These are phyloP conservation scores for Crax fasciolata DNA, from an alignment of 2,797 vertebrate species.

Conservation along the genomic window DNA sequence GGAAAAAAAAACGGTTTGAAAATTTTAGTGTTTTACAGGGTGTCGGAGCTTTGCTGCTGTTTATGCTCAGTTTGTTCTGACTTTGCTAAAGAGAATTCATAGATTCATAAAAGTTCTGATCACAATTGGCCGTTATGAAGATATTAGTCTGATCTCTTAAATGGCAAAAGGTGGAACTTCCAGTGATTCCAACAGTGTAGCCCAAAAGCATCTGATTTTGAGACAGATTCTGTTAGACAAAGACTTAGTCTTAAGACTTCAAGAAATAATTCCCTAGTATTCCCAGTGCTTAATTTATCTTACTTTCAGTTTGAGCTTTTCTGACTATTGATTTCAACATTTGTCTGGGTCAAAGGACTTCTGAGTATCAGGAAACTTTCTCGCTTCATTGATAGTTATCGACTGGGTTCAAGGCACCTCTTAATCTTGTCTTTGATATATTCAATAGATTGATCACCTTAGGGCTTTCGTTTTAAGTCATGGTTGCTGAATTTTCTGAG, in stretches of 20 bases:
- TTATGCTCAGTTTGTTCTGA: not conserved
- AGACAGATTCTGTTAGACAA: not conserved
- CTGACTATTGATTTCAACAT: not conserved
- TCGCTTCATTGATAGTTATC: not conserved
- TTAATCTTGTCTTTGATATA: not conserved
- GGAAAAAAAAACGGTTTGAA: not conserved
- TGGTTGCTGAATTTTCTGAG: not conserved
- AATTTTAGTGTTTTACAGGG: not conserved
- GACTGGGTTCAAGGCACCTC: not conserved
- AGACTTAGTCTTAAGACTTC: not conserved
- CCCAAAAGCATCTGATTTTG: not conserved
- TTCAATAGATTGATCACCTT: not conserved
- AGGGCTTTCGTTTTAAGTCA: not conserved
- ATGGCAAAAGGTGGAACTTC: not conserved
- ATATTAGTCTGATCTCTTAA: not conserved
- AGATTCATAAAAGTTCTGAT: not conserved
- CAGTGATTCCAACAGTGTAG: not conserved
- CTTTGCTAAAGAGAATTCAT: not conserved
- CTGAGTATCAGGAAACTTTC: not conserved
- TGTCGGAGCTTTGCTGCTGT: not conserved
- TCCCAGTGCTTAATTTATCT: not conserved
- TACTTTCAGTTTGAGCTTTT: constrained; percentile 2
- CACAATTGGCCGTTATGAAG: not conserved
- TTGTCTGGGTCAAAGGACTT: not conserved
- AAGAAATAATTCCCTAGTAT: not conserved